Evolutionary conservation across 2,888 invertebrate genomes (phyloP), one percentile per base, ranked within the genome.

Genomic region (Sycophila texana): DNA sequence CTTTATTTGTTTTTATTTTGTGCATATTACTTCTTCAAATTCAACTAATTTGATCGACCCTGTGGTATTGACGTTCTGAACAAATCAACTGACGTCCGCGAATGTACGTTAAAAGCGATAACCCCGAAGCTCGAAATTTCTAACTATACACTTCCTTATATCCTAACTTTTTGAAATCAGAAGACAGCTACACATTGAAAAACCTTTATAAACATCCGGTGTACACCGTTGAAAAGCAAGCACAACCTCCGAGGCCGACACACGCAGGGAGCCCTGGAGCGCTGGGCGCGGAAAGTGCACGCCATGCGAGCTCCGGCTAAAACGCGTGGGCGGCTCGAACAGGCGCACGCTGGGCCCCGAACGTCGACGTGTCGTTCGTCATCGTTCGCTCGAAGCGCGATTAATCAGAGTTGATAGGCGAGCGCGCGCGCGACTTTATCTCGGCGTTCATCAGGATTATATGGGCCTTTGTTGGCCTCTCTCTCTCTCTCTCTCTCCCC

Each of bases 311-410:
- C 51, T 7, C 39, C 39, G 39, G 39, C 39, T 39, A 22, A 51
- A 22, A 51, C 71, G 58, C 73, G 77, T 78, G 77, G 77, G 73
- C 72, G 72, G 26, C 30, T 66, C 53, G 73, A 67, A 73, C 53
- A 53, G 49, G 18, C 53, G 26, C 20, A 39, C 20, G 53, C 13
- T 63, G 57, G 60, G 66, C 47, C 55, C 61, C 70, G 66, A 75
- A 39, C 47, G 79, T 75, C 71, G 75, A 79, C 75, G 77, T 74
- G 78, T 81, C 81, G 81, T 81, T 81, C 81, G 81, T 81, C 81
- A 81, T 81, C 78, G 81, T 78, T 67, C 74, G 72, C 63, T 75
- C 68, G 72, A 78, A 71, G 72, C 74, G 76, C 79, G 79, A 81
- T 81, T 81, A 81, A 81, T 81, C 81, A 81, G 81, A 58, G 67